These are phyloP conservation scores for Phytoseiulus persimilis DNA, from an alignment of 2,888 invertebrate species.

Conservation along the genomic window DNA sequence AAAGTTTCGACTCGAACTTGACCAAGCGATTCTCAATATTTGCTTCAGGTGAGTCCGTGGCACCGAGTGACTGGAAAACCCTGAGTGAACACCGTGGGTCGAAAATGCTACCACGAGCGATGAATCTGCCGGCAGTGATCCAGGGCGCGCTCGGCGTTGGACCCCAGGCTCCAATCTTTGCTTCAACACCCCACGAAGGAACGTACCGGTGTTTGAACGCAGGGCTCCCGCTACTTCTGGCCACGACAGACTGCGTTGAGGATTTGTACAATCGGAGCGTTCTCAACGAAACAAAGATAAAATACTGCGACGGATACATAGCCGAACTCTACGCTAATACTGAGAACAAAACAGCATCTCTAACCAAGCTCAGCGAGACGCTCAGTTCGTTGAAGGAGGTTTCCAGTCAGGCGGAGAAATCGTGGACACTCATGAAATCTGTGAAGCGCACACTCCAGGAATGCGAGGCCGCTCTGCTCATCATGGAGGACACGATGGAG, in stretches of 20 bases:
- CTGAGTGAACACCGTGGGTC: too few species aligned
- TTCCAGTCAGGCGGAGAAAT: neutral
- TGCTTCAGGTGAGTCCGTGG: too few species aligned
- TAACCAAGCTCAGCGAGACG: neutral
- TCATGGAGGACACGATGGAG: constrained; percentile 32
- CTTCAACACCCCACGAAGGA: neutral
- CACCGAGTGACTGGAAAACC: too few species aligned
- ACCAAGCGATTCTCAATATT: too few species aligned
- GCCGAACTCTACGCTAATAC: constrained; percentile 22
- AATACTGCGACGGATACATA: constrained; percentile 9
- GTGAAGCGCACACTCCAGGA: constrained; percentile 10
- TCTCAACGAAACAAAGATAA: neutral
- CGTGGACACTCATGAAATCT: neutral
- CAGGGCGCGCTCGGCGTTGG: constrained; percentile 12
- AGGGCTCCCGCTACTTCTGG: neutral
- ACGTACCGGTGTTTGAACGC: constrained; percentile 6
- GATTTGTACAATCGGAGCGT: neutral
- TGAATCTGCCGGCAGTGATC: constrained; percentile 11
- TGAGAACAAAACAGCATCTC: neutral
- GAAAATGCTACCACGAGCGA: constrained; percentile 13
- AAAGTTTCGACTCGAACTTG: too few species aligned
- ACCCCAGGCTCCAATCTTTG: neutral
- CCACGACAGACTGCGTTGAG: neutral
- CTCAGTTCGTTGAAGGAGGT: neutral
- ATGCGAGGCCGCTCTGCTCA: constrained; percentile 24